Base-by-base conservation (phyloP, 2,888 invertebrate species). In the Parochlus steinenii region DNA sequence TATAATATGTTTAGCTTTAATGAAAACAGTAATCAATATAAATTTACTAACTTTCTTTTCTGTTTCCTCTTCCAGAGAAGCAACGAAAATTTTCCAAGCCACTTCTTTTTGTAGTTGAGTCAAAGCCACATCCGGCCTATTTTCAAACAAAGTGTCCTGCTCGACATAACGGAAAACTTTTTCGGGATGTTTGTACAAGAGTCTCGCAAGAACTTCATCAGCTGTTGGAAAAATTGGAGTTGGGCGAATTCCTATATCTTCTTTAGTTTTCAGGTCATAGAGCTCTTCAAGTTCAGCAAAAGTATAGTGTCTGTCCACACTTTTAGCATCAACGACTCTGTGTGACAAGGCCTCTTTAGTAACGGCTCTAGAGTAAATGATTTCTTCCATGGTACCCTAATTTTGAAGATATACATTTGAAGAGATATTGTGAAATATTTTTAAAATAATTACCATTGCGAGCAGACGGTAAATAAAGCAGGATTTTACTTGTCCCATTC, bases 381-480 rank as follows among this genome's bases (percentile, higher is more conserved):
- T 81, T 55, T 89, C 86, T 52, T 90, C 90, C 85, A 90, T 87
- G 0, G 87, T 87, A 26, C 79, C 82, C 68, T 71, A 47, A 30
- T 45, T 46, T 41, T n/a, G n/a, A n/a, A n/a, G n/a, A n/a, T n/a
- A n/a, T n/a, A n/a, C n/a, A n/a, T n/a, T n/a, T n/a, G n/a, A n/a
- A n/a, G n/a, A n/a, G n/a, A n/a, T n/a, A n/a, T n/a, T n/a, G n/a
- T n/a, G n/a, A n/a, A n/a, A n/a, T n/a, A n/a, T n/a, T n/a, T n/a
- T 12, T 24, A 37, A 10, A n/a, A n/a, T n/a, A n/a, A n/a, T n/a
- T n/a, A n/a, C n/a, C 86, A 87, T 37, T n/a, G n/a, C n/a, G n/a
- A n/a, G n/a, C n/a, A n/a, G n/a, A n/a, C 93, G 67, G 55, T 92
- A 92, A 37, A 92, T 74, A 50, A 72, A 87, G 50, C 83, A 83